phyloP scores from a whole-genome alignment of 2,888 invertebrate genomes.

The Morpho achilles region DNA sequence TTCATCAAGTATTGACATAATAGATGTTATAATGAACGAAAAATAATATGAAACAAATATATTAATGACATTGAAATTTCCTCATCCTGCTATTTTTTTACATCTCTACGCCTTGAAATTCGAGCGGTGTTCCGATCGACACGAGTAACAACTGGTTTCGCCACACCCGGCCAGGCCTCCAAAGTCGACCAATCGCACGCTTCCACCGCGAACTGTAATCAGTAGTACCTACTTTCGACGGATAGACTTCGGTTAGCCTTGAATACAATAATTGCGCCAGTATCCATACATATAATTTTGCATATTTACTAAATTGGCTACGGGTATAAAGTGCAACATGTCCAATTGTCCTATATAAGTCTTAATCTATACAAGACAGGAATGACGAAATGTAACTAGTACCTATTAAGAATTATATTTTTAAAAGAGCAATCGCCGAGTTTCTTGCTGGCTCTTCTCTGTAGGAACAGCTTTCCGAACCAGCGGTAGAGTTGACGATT shows the following conservation, averaged over 20 bases:
- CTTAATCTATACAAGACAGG: no score
- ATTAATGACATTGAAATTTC: conserved; percentile 1
- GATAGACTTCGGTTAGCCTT: conserved; percentile 64
- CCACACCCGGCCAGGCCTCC: conserved; percentile 75
- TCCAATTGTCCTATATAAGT: background rate
- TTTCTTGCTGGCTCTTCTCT: no score
- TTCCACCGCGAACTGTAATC: conserved; percentile 55
- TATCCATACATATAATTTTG: conserved; percentile 20
- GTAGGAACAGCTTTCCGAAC: no score
- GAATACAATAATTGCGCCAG: conserved; percentile 54
- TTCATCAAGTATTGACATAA: no score
- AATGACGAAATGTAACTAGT: no score
- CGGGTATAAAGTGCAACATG: background rate
- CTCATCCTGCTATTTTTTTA: conserved; percentile 36
- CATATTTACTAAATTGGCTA: background rate
- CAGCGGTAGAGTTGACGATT: no score
- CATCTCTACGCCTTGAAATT: conserved; percentile 26
- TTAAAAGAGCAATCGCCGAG: no score
- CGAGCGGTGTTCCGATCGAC: conserved; percentile 26
- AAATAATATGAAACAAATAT: no score
- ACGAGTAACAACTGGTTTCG: conserved; percentile 49
- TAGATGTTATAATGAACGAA: no score
- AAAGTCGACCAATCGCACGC: conserved; percentile 54
- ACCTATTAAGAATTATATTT: no score
- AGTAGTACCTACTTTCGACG: conserved; percentile 50